phyloP scores from a whole-genome alignment of 2,888 invertebrate species.

The Monopis laevigella region DNA sequence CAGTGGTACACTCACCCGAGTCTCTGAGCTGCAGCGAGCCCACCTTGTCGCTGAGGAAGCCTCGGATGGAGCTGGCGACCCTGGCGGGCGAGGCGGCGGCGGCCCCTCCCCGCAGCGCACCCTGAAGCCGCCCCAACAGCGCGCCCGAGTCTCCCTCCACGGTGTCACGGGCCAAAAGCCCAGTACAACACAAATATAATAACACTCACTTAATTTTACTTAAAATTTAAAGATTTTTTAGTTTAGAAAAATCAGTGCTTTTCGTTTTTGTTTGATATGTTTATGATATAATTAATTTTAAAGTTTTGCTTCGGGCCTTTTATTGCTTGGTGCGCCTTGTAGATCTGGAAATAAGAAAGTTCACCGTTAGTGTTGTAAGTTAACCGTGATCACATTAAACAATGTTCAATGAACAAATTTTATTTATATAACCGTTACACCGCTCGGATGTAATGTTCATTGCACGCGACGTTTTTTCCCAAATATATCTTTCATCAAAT shows the following conservation, averaged over 20 bases:
- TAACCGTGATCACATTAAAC: too few relatives aligned
- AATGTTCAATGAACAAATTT: too few relatives aligned
- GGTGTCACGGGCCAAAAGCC: conserved; percentile 35
- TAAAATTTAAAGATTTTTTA: conserved; percentile 18
- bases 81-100: conserved; percentile 75
- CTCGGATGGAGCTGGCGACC: conserved; percentile 78
- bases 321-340: conserved; percentile 48
- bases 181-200: conserved; percentile 16
- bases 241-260: conserved; percentile 43
- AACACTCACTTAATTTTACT: conserved; percentile 4
- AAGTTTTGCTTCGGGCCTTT: conserved; percentile 25
- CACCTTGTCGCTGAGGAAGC: conserved; percentile 75
- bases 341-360: too few relatives aligned
- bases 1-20: conserved; percentile 68
- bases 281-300: conserved; percentile 28
- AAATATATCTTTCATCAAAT: too few relatives aligned
- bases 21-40: conserved; percentile 74
- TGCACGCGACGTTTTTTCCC: too few relatives aligned
- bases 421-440: too few relatives aligned
- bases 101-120: conserved; percentile 74
- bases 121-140: conserved; percentile 73
- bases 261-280: conserved; percentile 63
- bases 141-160: conserved; percentile 65
- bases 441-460: too few relatives aligned
- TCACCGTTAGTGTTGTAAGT: too few relatives aligned